Evolutionary conservation across 2,113 vertebrate genomes (phyloP).

Genomic region (Saccopteryx leptura): DNA sequence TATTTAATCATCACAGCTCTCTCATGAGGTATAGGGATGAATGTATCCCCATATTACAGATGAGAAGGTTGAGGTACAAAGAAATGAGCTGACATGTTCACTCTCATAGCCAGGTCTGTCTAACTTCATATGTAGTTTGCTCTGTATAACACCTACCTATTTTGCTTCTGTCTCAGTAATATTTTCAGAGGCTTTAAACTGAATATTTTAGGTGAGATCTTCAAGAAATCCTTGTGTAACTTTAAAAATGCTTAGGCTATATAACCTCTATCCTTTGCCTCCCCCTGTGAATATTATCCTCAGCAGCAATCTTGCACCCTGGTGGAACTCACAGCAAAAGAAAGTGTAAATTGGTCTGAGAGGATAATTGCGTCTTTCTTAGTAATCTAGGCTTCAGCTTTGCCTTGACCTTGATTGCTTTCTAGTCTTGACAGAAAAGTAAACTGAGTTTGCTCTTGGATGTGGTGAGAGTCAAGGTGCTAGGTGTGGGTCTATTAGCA

Average conservation of each 20-base stretch:
- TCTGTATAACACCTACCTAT: not conserved
- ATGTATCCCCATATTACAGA: not conserved
- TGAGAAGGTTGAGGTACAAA: not conserved
- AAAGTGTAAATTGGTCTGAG: constrained; percentile 49
- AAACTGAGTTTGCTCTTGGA: constrained; percentile 11
- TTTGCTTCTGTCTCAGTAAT: constrained; percentile 31
- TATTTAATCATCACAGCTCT: constrained; percentile 17
- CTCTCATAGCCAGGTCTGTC: not conserved
- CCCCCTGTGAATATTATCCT: constrained; percentile 16
- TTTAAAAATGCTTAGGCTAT: constrained; percentile 26
- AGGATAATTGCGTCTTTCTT: constrained; percentile 29
- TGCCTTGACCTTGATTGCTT: constrained; percentile 26
- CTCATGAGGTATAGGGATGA: constrained; percentile 25
- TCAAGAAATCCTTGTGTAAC: constrained; percentile 43
- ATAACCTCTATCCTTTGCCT: not conserved
- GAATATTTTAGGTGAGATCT: constrained; percentile 39
- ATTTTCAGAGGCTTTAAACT: constrained; percentile 57
- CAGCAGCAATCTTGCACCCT: constrained; percentile 7
- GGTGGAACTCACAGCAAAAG: not conserved
- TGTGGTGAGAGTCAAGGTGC: constrained; percentile 27
- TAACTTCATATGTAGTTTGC: constrained; percentile 20
- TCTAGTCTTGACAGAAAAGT: constrained; percentile 53
- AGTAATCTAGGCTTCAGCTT: constrained; percentile 20
- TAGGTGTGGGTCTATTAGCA: constrained; percentile 19
- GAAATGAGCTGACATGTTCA: not conserved